Evolutionary conservation across 2,797 vertebrate genomes (phyloP).

Genomic region (Oreortyx pictus): DNA sequence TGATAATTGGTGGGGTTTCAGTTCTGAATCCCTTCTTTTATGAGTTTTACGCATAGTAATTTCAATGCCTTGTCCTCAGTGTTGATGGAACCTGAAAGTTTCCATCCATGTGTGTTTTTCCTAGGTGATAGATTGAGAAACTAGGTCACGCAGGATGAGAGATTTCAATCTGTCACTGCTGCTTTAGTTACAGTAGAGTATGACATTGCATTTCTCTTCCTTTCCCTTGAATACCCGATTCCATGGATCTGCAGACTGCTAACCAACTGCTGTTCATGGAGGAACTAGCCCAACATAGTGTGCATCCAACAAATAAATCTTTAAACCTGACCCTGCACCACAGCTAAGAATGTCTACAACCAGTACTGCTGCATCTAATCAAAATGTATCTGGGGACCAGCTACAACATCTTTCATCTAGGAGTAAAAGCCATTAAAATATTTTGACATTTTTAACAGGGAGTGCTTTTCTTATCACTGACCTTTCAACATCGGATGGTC

Average conservation of each 20-base stretch:
- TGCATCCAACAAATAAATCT: background rate
- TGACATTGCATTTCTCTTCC: background rate
- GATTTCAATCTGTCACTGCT: background rate
- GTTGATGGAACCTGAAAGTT: background rate
- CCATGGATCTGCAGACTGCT: background rate
- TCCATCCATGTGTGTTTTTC: background rate
- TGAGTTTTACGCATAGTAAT: background rate
- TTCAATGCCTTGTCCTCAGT: background rate
- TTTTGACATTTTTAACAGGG: background rate
- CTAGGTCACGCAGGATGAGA: accelerated
- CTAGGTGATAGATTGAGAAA: background rate
- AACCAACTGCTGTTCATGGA: background rate
- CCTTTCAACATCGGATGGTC: background rate
- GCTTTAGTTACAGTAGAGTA: background rate
- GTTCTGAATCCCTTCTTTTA: background rate
- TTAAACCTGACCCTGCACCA: background rate
- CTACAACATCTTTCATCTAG: background rate
- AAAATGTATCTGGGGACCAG: background rate
- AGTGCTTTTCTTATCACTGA: background rate
- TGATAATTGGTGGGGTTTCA: background rate
- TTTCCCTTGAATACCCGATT: background rate
- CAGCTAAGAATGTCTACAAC: background rate
- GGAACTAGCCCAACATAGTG: background rate
- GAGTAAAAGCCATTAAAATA: background rate
- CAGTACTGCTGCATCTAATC: background rate